These are phyloP conservation scores for Cotesia typhae DNA, from an alignment of 1,140 invertebrate species.

Conservation along the genomic window DNA sequence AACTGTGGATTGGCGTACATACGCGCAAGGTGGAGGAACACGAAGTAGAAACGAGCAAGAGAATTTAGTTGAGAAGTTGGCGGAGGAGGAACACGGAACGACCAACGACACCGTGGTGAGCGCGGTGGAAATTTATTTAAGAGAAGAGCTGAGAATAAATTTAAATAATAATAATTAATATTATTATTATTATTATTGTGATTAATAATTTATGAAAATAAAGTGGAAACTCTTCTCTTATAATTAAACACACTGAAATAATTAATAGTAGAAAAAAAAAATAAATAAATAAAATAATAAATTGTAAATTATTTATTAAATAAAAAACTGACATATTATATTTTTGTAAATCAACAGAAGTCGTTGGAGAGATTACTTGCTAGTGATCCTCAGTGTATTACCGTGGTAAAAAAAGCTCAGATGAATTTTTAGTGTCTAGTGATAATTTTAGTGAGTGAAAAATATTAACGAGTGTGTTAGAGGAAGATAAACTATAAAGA, in stretches of 20 bases:
- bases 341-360: conserved; percentile 22
- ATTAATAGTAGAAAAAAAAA: neutral
- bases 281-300: neutral
- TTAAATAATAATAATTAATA: neutral
- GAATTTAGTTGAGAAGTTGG: neutral
- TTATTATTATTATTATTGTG: too few relatives aligned
- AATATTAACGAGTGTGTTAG: conserved; percentile 3
- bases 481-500: neutral
- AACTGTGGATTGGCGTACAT: neutral
- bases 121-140: conserved; percentile 7
- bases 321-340: conserved; percentile 13
- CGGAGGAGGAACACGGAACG: conserved; percentile 29
- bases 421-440: conserved; percentile 5
- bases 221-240: too few relatives aligned
- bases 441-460: neutral
- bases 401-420: neutral
- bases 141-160: conserved; percentile 2
- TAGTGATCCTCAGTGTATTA: neutral
- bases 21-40: conserved; percentile 12
- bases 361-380: neutral
- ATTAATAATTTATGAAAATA: too few relatives aligned
- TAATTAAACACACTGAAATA: neutral
- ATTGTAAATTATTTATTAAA: conserved; percentile 27
- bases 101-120: neutral
- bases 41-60: conserved; percentile 19